Percentiles rank a stretch among this genome's conserved stretches.
Conservation (phyloP, 2,113 vertebrate genomes). For the Elanoides forficatus region DNA sequence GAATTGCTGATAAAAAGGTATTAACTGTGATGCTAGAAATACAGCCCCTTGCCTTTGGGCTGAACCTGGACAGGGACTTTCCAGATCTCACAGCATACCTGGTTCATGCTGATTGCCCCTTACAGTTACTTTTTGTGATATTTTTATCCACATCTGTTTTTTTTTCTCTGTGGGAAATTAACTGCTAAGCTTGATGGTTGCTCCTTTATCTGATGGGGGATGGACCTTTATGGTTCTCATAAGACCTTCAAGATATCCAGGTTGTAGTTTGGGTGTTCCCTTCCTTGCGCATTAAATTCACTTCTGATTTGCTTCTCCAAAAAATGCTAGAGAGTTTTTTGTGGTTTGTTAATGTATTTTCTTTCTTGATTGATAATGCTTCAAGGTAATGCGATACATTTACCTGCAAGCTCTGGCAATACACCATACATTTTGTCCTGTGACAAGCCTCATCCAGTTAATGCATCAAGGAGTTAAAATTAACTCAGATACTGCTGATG, state of each 20-base stretch:
- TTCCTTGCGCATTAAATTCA: neutral
- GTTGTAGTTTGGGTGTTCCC: neutral
- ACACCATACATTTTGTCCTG: neutral
- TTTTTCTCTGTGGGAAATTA: neutral
- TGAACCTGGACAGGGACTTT: neutral
- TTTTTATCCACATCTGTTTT: neutral
- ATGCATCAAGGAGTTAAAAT: neutral
- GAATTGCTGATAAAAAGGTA: neutral
- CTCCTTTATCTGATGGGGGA: neutral
- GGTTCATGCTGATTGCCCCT: neutral
- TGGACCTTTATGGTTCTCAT: neutral
- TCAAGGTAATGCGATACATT: neutral
- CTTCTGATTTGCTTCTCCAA: neutral
- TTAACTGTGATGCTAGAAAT: neutral
- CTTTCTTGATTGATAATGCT: neutral
- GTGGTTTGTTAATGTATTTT: neutral
- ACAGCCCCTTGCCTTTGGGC: neutral
- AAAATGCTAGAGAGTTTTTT: neutral
- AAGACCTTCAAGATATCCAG: neutral
- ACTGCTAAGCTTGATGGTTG: neutral
- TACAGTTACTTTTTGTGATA: neutral
- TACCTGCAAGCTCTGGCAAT: neutral
- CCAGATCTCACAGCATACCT: neutral
- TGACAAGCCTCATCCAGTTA: neutral
- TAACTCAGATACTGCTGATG: neutral